phyloP scores from a whole-genome alignment of 2,888 invertebrate genomes.

The Lasioglossum zephyrum region DNA sequence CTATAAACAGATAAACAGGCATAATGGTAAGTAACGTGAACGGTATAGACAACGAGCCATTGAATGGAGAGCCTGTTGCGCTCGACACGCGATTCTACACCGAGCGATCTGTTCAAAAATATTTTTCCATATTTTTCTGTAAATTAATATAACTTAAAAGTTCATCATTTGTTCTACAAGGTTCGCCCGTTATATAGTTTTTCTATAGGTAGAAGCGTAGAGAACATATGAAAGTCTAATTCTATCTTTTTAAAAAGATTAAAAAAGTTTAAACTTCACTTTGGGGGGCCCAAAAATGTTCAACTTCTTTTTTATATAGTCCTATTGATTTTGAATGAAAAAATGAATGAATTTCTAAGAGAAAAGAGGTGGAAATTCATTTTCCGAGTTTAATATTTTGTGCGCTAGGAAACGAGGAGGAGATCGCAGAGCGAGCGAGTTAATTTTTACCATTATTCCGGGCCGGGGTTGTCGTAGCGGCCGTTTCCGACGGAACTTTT shows the following conservation, averaged over 20 bases:
- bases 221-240: too few relatives aligned
- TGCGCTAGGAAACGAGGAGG: not conserved
- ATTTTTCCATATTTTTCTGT: not conserved
- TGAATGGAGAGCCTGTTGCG: conserved; percentile 12
- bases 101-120: not conserved
- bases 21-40: not conserved
- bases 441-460: conserved; percentile 66
- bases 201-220: too few relatives aligned
- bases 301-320: too few relatives aligned
- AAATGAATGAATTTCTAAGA: too few relatives aligned
- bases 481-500: conserved; percentile 70
- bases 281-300: too few relatives aligned
- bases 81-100: not conserved
- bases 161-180: too few relatives aligned
- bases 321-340: too few relatives aligned
- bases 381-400: not conserved
- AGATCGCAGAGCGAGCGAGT: not conserved
- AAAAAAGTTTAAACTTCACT: too few relatives aligned
- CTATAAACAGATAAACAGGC: conserved; percentile 7
- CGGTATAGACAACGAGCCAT: not conserved
- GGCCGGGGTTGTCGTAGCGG: conserved; percentile 46
- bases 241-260: too few relatives aligned
- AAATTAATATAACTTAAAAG: too few relatives aligned
- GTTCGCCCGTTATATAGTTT: too few relatives aligned
- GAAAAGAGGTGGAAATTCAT: not conserved